Conservation (phyloP, 2,797 vertebrate genomes). For the Merluccius polli region DNA sequence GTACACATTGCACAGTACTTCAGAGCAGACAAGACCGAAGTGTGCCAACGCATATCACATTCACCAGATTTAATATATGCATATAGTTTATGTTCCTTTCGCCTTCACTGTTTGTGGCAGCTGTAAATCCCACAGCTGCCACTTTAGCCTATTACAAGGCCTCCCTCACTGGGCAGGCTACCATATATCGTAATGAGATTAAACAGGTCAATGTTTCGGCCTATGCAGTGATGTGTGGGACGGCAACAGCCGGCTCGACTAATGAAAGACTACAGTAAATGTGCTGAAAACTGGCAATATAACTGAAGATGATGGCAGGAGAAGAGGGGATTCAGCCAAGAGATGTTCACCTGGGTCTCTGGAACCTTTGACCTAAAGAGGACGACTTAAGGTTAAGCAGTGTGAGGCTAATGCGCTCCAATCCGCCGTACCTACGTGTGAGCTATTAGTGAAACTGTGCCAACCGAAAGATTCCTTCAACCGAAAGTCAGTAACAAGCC, state of each 20-base stretch:
- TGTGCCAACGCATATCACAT: conserved; percentile 14
- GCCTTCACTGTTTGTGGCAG: background rate
- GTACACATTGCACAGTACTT: background rate
- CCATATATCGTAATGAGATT: conserved; percentile 53
- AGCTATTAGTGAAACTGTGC: conserved; percentile 29
- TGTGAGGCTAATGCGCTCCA: conserved; percentile 63
- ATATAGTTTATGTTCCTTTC: background rate
- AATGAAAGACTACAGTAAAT: conserved; percentile 10
- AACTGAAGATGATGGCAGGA: background rate
- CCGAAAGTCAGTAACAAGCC: conserved; percentile 38
- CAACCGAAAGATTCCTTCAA: conserved; percentile 35
- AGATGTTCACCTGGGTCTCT: conserved; percentile 36
- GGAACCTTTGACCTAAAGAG: conserved; percentile 54
- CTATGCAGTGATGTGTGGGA: conserved; percentile 19
- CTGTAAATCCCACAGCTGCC: background rate
- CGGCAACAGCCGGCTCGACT: conserved; percentile 1
- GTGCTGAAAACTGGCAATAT: background rate
- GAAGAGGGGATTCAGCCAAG: conserved; percentile 27
- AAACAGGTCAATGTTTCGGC: conserved; percentile 49
- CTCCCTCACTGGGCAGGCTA: conserved; percentile 12
- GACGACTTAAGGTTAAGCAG: conserved; percentile 54
- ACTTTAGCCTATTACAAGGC: conserved; percentile 35
- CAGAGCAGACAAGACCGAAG: conserved; percentile 1
- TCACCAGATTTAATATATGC: background rate
- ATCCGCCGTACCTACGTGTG: conserved; percentile 57